These are phyloP conservation scores for Oreochromis grahami DNA, from an alignment of 2,797 vertebrate genomes.

Conservation along the genomic window DNA sequence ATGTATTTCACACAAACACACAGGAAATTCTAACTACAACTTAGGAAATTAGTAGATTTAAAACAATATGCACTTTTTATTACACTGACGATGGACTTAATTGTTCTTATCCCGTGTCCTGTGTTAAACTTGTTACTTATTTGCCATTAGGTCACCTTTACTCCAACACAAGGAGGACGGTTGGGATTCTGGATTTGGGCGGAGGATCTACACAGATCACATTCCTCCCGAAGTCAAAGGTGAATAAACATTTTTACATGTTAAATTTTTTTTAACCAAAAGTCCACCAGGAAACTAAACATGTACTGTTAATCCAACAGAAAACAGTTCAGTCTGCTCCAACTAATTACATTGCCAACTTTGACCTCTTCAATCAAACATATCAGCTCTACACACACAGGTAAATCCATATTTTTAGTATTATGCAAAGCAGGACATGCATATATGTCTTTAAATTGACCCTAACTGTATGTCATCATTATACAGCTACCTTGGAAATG, in stretches of 20 bases:
- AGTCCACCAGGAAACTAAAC: not conserved
- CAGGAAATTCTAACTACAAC: not conserved
- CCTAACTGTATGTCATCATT: slow-evolving; percentile 14
- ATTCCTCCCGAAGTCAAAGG: slow-evolving; percentile 91
- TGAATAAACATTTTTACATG: slow-evolving; percentile 48
- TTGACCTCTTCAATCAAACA: slow-evolving; percentile 92
- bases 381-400: slow-evolving; percentile 96
- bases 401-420: slow-evolving; percentile 63
- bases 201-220: slow-evolving; percentile 98
- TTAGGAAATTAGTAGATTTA: not conserved
- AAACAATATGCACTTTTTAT: not conserved
- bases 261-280: not conserved
- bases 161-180: slow-evolving; percentile 82
- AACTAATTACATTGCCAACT: slow-evolving; percentile 82
- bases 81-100: not conserved
- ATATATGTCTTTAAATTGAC: not conserved
- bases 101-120: not conserved
- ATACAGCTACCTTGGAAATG: slow-evolving; percentile 93
- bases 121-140: not conserved
- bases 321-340: slow-evolving; percentile 89
- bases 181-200: slow-evolving; percentile 96
- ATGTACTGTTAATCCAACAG: slow-evolving; percentile 72
- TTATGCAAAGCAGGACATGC: not conserved
- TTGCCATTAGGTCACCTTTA: slow-evolving; percentile 85
- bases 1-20: slow-evolving; percentile 17